Base-by-base conservation (phyloP, 2,113 vertebrate species). In the Trematomus loennbergii region DNA sequence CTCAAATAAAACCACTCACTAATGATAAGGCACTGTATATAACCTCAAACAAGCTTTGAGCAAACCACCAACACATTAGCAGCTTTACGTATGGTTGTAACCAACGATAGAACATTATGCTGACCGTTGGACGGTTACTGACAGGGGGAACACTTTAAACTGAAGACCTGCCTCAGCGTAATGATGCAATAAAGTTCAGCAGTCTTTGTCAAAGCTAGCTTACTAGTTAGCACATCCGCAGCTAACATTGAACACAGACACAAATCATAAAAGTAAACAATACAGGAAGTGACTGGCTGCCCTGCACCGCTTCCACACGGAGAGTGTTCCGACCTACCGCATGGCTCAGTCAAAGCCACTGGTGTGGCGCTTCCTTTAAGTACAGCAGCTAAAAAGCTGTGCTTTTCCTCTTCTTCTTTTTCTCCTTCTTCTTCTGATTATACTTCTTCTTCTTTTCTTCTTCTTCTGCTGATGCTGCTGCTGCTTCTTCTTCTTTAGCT, bases 191-290 rank as follows among this genome's bases (percentile, higher is more conserved):
- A 55, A 72, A 75, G 58, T 59, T 79, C 16, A 72, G 17, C 22
- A 45, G 52, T 79, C 72, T 79, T 79, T 82, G 59, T 70, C 76
- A 62, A 62, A 62, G 72, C 86, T 88, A 88, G 75, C 86, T 68
- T 16, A 68, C 54, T 45, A 45, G 72, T 77, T 88, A 85, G 83
- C 83, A 74, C 66, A 52, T 43, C 62, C 18, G 1, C 20, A 12
- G 67, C 72, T 82, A 82, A 76, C 72, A 71, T 0, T 63, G 59
- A 63, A 17, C 40, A 71, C 60, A 67, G 25, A 78, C n/a, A 77
- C 33, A 55, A 12, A 57, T 7, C 70, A 53, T 13, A 33, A 8
- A 46, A 46, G 8, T 54, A 64, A 68, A 54, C 65, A 62, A 12
- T 12, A 55, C 8, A 69, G 20, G 18, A 11, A 16, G 9, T 20